Base-by-base conservation (phyloP, 2,888 invertebrate genomes). In the Synergus gifuensis region DNA sequence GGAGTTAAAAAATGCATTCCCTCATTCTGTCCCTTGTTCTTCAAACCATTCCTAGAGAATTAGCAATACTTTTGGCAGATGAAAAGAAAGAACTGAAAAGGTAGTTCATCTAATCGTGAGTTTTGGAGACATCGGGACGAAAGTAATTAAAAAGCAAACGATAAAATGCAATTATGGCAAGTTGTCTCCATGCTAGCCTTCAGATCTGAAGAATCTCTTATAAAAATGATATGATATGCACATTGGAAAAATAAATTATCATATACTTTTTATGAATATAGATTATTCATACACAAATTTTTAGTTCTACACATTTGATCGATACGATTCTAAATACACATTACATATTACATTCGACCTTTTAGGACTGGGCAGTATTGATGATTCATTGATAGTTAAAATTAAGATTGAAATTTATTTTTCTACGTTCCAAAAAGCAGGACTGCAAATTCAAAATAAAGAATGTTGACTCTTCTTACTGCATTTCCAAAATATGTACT, bases 191-290 rank as follows among this genome's bases (percentile, higher is more conserved):
- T 63, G 62, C 76, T 81, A 78, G 42, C 62, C 82, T 83, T 85
- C 82, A 86, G 84, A 86, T 87, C 84, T 84, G 87, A 87, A 87
- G 83, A 87, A 86, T 85, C 84, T 88, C 87, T 88, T 91, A 91
- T 92, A 92, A 92, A 92, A 92, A 92, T 91, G 92, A 92, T 92
- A 92, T 92, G 92, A 91, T 92, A 91, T 92, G 92, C 92, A 91
- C 90, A 87, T 92, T 92, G 91, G 89, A 92, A 92, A 92, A 92
- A 92, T 92, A 92, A 92, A 91, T 91, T 91, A 90, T 90, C 88
- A 86, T 88, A 88, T 90, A 89, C 89, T 89, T 87, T 89, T 80
- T 90, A 89, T 88, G 88, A 89, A 89, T 91, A 90, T 90, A 91
- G 89, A 90, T 73, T 89, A 90, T 89, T 87, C 89, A 88, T 88